Base-by-base conservation (phyloP, 2,797 vertebrate species). In the Squalus acanthias region DNA sequence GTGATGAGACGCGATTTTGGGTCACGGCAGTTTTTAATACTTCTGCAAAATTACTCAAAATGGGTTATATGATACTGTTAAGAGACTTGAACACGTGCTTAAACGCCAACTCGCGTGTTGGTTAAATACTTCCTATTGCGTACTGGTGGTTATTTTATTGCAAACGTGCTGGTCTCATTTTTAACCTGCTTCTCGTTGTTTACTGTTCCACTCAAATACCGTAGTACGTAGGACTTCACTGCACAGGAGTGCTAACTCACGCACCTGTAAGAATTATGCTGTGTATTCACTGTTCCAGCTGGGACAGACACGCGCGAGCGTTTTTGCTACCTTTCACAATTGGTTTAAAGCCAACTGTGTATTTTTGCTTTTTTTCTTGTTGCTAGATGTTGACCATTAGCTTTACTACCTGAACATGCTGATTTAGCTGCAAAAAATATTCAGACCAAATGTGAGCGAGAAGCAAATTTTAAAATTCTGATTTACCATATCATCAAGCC, bases 401-500 rank as follows among this genome's bases (percentile, higher is more conserved):
- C 39, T 93, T 93, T n/a, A 46, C 91, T 89, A 29, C 29, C 53
- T 33, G 46, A 69, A 93, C 69, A 22, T 69, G n/a, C 65, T 93
- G n/a, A 69, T 93, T 91, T 10, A 93, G 63, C 9, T 12, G 29
- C 60, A 63, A 65, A 20, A 92, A 69, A 67, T 93, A 69, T 93
- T 67, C n/a, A 91, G 88, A 91, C 89, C 63, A 93, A 46, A 69
- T 93, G 91, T 50, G 65, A 69, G 24, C 46, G 65, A 9, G 65
- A 93, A 67, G n/a, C 65, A 93, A 67, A 39, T 46, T 24, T 69
- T 69, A 3, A 69, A 93, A 93, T 24, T 93, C 33, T 39, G n/a
- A 93, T 93, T 93, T 93, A 24, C 91, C 91, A 93, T 93, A 69
- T 93, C 65, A 39, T 93, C 65, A 67, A 33, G 17, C 20, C 17